Evolutionary conservation across 2,888 invertebrate species (phyloP).

Genomic region (Xylocampa areola): DNA sequence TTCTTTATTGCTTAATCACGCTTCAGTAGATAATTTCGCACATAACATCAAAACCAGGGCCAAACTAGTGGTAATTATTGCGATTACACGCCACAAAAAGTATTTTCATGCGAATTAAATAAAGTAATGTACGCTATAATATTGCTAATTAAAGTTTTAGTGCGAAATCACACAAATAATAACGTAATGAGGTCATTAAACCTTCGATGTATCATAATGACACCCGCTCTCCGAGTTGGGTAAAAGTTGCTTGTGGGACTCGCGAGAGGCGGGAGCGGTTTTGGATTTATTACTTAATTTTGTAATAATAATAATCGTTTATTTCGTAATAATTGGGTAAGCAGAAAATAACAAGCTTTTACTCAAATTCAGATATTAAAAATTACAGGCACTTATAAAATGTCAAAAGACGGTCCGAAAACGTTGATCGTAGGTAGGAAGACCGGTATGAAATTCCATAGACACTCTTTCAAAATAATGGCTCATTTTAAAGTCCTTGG

Average conservation of each 20-base stretch:
- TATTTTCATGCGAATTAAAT: constrained; percentile 37
- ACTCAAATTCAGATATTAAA: too few relatives aligned
- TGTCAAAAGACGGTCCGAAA: too few relatives aligned
- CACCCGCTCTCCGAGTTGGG: constrained; percentile 34
- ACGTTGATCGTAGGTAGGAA: too few relatives aligned
- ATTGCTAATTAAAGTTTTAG: constrained; percentile 44
- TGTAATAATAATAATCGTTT: too few relatives aligned
- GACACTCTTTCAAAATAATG: too few relatives aligned
- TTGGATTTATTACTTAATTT: not conserved
- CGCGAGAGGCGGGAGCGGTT: constrained; percentile 20
- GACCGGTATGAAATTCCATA: too few relatives aligned
- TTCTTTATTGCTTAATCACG: constrained; percentile 18
- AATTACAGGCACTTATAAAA: too few relatives aligned
- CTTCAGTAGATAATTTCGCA: constrained; percentile 18
- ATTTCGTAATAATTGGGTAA: too few relatives aligned
- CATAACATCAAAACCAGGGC: constrained; percentile 31
- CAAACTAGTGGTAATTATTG: constrained; percentile 18
- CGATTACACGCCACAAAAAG: constrained; percentile 31
- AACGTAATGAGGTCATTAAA: constrained; percentile 55
- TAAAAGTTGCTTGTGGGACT: constrained; percentile 39
- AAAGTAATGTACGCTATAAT: constrained; percentile 37
- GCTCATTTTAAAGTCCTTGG: too few relatives aligned
- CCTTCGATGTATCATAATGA: constrained; percentile 57
- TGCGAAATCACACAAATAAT: constrained; percentile 49
- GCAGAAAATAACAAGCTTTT: too few relatives aligned